Evolutionary conservation across 2,113 vertebrate species (phyloP), one percentile per base, ranked within the genome.

Genomic region (Melanerpes aurifrons): DNA sequence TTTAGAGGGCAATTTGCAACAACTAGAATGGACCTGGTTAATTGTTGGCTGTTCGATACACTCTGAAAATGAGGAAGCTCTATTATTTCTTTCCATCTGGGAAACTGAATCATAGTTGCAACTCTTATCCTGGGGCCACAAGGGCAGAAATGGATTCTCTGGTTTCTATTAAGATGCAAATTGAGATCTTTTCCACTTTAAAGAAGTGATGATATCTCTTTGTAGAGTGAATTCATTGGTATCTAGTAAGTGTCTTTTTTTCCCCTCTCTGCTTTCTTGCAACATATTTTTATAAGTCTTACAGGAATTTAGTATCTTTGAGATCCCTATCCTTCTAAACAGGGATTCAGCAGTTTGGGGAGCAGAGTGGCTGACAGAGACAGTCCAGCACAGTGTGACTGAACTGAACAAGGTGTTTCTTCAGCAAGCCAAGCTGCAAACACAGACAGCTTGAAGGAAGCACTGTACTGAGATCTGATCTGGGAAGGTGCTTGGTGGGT

Each of bases 151-250:
- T 74, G 89, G 71, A 92, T 94, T 94, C 90, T 96, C 69, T 90
- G 76, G 54, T 88, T 96, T 94, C 94, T 86, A 94, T 94, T 96
- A 95, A 92, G 92, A 96, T 92, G 94, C 93, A 95, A 95, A 96
- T 95, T 92, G 77, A 87, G 83, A 94, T 92, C 57, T 94, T 94
- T 94, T 94, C 86, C 88, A 81, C 86, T 96, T 95, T 90, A 94
- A 28, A 90, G 45, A 75, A 93, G 69, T 90, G 92, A 96, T 95
- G 35, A 28, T 93, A 96, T 96, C 93, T 93, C 76, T 94, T 88
- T 56, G 12, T 78, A 69, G 67, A 86, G 54, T 72, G 58, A 94
- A 92, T 93, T 93, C 73, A 54, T 68, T 84, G 76, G 73, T 96
- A 83, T 90, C 86, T 83, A 72, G 76, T 74, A 93, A 86, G 82